Evolutionary conservation across 2,797 vertebrate species (phyloP).

Genomic region (Mus spretus): DNA sequence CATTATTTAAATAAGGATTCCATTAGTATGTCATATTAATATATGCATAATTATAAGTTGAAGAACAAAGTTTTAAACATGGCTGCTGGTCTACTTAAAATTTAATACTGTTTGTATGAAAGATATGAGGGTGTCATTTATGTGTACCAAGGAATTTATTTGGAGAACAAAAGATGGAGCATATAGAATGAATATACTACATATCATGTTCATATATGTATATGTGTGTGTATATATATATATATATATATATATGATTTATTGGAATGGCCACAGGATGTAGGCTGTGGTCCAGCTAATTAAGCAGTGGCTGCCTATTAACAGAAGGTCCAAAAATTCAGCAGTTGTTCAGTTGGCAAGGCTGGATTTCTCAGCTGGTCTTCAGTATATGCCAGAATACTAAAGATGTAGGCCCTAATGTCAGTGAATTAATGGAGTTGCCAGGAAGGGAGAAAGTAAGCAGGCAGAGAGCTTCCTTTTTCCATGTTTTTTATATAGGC

Average conservation of each 20-base stretch:
- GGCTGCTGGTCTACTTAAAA: background rate
- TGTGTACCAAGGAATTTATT: background rate
- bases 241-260: background rate
- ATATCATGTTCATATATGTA: background rate
- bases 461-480: background rate
- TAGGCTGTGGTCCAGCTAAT: background rate
- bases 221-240: background rate
- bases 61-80: constrained; percentile 6
- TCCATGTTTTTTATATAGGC: background rate
- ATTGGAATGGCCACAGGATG: background rate
- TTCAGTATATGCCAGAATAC: background rate
- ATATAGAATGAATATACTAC: too few species aligned
- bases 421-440: background rate
- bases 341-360: background rate
- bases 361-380: background rate
- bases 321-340: background rate
- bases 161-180: background rate
- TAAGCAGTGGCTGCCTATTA: background rate
- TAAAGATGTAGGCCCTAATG: background rate
- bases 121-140: background rate
- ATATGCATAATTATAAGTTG: background rate
- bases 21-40: constrained; percentile 18
- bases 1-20: background rate
- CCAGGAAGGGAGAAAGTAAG: background rate
- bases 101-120: background rate